A percentile compares a stretch with the other conserved stretches of the same genome.
phyloP scores from a whole-genome alignment of 1,140 invertebrate species.

The Macrobrachium nipponense region DNA sequence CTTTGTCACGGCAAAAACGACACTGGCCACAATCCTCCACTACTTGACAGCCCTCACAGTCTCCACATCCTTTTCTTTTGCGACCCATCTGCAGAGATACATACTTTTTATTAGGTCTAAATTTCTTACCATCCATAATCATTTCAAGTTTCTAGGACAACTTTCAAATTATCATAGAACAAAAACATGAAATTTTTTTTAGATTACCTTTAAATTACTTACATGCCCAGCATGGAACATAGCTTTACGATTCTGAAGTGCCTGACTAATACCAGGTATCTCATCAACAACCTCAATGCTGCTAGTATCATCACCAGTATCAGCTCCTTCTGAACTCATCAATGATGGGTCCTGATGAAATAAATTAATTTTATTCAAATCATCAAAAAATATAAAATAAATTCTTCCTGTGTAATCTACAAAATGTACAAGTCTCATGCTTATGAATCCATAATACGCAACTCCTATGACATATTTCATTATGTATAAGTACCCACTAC shows the following conservation, averaged over 20 bases:
- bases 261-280: constrained; percentile 27
- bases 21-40: constrained; percentile 65
- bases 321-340: constrained; percentile 18
- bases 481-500: neutral
- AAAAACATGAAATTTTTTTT: neutral
- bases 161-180: neutral
- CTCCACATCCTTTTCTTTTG: constrained; percentile 64
- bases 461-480: neutral
- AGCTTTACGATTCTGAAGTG: constrained; percentile 28
- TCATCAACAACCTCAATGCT: constrained; percentile 52
- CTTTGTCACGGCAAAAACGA: constrained; percentile 65
- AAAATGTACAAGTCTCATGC: no score
- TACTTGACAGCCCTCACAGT: constrained; percentile 64
- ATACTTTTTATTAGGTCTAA: neutral
- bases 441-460: no score
- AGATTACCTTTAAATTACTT: constrained; percentile 14
- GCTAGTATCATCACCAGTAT: constrained; percentile 17
- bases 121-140: neutral
- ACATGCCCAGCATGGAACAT: constrained; percentile 40
- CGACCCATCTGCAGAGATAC: constrained; percentile 53
- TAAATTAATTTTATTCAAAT: neutral
- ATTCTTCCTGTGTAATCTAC: no score
- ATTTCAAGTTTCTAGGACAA: neutral
- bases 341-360: constrained; percentile 18
- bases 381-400: no score